These are phyloP conservation scores for Amphiura filiformis DNA, from an alignment of 35 echinoderm and acorn worm genomes.

Conservation along the genomic window DNA sequence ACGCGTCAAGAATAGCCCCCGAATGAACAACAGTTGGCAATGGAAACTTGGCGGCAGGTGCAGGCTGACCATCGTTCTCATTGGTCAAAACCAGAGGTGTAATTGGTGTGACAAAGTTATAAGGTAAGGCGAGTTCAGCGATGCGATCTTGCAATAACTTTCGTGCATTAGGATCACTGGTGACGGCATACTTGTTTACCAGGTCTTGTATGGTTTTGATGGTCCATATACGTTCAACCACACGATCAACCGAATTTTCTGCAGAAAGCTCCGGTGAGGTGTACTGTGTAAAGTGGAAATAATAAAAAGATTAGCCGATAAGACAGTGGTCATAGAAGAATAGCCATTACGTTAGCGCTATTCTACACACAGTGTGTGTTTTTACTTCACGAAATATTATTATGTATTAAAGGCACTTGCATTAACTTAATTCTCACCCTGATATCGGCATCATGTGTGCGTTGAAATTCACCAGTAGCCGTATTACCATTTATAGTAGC, in stretches of 20 bases:
- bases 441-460: conserved; percentile 37
- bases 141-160: conserved; percentile 62
- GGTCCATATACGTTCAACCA: conserved; percentile 83
- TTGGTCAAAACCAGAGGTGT: conserved; percentile 70
- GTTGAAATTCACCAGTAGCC: conserved; percentile 27
- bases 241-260: conserved; percentile 42
- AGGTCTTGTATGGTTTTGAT: conserved; percentile 59
- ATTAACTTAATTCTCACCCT: conserved; percentile 79
- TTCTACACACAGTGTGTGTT: too few relatives aligned
- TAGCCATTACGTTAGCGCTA: too few relatives aligned
- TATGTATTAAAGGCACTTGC: too few relatives aligned
- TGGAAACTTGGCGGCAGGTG: conserved; percentile 37
- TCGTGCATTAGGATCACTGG: conserved; percentile 40
- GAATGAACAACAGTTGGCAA: conserved; percentile 59
- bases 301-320: too few relatives aligned
- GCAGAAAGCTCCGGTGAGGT: conserved; percentile 54
- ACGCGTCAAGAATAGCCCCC: conserved; percentile 46
- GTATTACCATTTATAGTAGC: conserved; percentile 43
- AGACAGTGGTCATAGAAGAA: too few relatives aligned
- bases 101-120: conserved; percentile 82
- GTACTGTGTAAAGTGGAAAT: conserved; percentile 31
- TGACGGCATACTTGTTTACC: conserved; percentile 71
- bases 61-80: conserved; percentile 26
- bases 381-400: too few relatives aligned
- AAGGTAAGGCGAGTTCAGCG: conserved; percentile 42